Base-by-base conservation (phyloP, 2,888 invertebrate genomes). In the Antheraea yamamai region DNA sequence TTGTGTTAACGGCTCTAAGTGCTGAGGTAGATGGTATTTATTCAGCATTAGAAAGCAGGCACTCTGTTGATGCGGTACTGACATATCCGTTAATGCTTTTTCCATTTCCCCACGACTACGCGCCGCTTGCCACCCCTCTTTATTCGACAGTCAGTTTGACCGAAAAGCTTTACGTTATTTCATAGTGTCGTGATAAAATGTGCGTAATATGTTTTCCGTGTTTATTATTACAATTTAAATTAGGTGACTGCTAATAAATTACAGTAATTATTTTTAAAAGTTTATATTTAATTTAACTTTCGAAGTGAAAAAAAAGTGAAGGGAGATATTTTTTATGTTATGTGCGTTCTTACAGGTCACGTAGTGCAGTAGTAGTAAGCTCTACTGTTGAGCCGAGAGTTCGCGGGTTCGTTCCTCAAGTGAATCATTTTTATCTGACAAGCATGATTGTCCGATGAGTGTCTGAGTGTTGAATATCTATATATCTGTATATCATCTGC, bases 61-160 rank as follows among this genome's bases (percentile, higher is more conserved):
- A 93, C 93, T 94, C 88, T 89, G 90, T 88, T 93, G 93, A 93
- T 91, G 92, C 92, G 92, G 88, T 91, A 87, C 92, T 95, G 94
- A 94, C 94, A 93, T 91, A 94, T 94, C 93, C 94, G 94, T 91
- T 95, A 95, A 95, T 95, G 95, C 94, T 93, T 94, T 93, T 94
- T 92, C 95, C 94, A 94, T 95, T 94, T 92, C 92, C 91, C 89
- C 88, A 85, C 84, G 86, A 88, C 90, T 89, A 87, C 85, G 84
- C 85, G 79, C 82, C 81, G 82, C 83, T 79, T 78, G 84, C 83
- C 85, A 79, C 86, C 85, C 86, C 78, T 76, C 76, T 79, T 83
- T 80, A 81, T 81, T 78, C 80, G 80, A 81, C 83, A 85, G 87
- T 83, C 87, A 84, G 89, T 90, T 91, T 92, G 91, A 91, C 92